Evolutionary conservation across 2,888 invertebrate genomes (phyloP), one percentile per base, ranked within the genome.

Genomic region (Dione vanillae): DNA sequence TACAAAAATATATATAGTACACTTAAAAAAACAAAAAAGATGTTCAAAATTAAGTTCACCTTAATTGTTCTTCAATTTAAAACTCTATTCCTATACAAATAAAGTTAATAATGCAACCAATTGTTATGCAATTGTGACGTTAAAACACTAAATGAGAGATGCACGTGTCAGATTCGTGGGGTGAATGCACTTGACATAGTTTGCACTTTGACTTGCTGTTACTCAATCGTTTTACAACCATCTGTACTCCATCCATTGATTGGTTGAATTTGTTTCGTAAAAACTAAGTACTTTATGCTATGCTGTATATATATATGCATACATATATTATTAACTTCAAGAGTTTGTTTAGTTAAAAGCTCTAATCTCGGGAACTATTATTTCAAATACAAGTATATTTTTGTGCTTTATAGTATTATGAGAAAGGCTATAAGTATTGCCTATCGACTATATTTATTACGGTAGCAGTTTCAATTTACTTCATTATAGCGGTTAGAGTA

Each of bases 111-210:
- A 67, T 73, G 47, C 40, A 69, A 37, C 14, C 10, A 40, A 27
- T n/a, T 37, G 20, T 8, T 51, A 65, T 70, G 75, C 70, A 73
- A 65, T 76, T 79, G 62, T 58, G 65, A 49, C 74, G 71, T 77
- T 78, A 45, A 62, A 66, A 72, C 69, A 71, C 73, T 54, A 45
- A 68, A 61, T 41, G 61, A 52, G 71, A 67, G 74, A 68, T 83
- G 82, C 89, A 89, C 90, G 90, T 89, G 89, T 87, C 80, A 78
- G 79, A 79, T 86, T 87, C 82, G 80, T 76, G 83, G 83, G 91
- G 89, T 91, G 80, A 90, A 85, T 82, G 88, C 82, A 84, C 88
- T 85, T 82, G 83, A 84, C 87, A 85, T 72, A 81, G 78, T 82
- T 82, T 88, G 88, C 88, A 87, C 85, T 90, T 87, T 87, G 85